Evolutionary conservation across 2,888 invertebrate species (phyloP), one percentile per base, ranked within the genome.

Genomic region (Lepidonotus clava): DNA sequence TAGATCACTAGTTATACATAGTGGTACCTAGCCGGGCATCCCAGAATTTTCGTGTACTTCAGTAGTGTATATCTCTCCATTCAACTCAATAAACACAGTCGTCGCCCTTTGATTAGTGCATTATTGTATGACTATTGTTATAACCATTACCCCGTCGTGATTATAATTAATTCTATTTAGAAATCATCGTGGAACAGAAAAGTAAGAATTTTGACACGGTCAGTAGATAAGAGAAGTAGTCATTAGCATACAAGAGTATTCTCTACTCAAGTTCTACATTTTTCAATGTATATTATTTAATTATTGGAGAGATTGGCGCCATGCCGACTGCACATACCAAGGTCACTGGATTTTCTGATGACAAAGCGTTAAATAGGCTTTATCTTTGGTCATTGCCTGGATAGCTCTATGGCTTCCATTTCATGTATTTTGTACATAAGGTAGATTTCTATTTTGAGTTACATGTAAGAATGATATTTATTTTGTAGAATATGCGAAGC

Each of bases 401-500:
- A 71, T 36, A 18, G 21, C 56, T 56, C 11, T n/a, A 8, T 18
- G 38, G 71, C 71, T 71, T 71, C 38, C 80, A 51, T 41, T 80
- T 41, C 24, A 80, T 80, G 46, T 80, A 80, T 80, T 41, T 24
- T 80, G 80, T 80, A 80, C 28, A 80, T 80, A 80, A 32, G 80
- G 80, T 80, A 80, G 80, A 80, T 80, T 51, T 80, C 41, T 46
- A 71, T 80, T 80, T 46, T 80, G 80, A 80, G 80, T 80, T 46
- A 46, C 34, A 80, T 80, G 80, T 80, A 80, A 80, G 80, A 46
- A 80, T 80, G 18, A 80, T 80, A 80, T 80, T 80, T 80, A 80
- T 80, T 80, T 80, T 80, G 80, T 80, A 80, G 80, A 51, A 46
- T 80, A 80, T 80, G 80, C 41, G 18, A 80, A 80, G 80, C 71